Base-by-base conservation (phyloP, 2,888 invertebrate genomes). In the Tipula lateralis region DNA sequence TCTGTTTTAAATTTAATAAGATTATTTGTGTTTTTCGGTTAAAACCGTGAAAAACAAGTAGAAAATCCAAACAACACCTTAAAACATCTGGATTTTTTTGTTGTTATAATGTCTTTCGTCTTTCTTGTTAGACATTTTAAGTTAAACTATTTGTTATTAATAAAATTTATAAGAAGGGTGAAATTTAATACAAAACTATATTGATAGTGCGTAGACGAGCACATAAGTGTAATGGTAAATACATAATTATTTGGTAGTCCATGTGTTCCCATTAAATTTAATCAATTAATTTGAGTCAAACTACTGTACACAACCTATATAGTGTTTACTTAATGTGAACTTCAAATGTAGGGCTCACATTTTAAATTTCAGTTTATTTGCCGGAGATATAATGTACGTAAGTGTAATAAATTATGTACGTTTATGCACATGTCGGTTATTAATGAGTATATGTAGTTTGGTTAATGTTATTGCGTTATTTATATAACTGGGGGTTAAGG, bases 1-100 rank as follows among this genome's bases (percentile, higher is more conserved):
- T 66, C 66, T 66, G 19, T 66, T 66, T 66, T 66, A 66, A 66
- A 66, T 66, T 66, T 66, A 66, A 66, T 66, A 66, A 66, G 66
- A 66, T 66, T n/a, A n/a, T n/a, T n/a, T n/a, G n/a, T n/a, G n/a
- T n/a, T n/a, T 66, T 66, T 66, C 24, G 66, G 66, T 66, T 66
- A 66, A 66, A 66, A 66, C 66, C 66, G 66, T 66, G 66, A 66
- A 66, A 66, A 66, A 66, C 24, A 66, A 66, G n/a, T n/a, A n/a
- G n/a, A n/a, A n/a, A 66, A 66, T 66, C 66, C 66, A 66, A 66
- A 66, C 66, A 66, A 66, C 9, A 66, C 24, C 66, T 9, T 12
- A 66, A 66, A 66, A 66, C 66, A 66, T 66, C 66, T 66, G 66
- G 66, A 66, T 66, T 66, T 66, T 66, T 24, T 66, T 66, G 24